phyloP scores from a whole-genome alignment of 2,113 vertebrate species.

The Mus spicilegus region DNA sequence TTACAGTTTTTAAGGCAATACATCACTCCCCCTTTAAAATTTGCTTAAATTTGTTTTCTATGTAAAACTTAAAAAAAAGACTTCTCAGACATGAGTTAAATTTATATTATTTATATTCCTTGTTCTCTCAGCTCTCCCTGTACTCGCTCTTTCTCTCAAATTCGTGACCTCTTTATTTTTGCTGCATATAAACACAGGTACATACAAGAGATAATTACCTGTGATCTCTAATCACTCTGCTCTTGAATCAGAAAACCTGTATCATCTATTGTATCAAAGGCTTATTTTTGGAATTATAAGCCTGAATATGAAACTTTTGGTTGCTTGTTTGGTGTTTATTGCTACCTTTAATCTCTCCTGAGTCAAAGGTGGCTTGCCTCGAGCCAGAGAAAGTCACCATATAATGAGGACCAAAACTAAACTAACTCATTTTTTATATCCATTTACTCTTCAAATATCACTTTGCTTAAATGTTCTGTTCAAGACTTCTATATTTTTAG shows the following conservation, averaged over 20 bases:
- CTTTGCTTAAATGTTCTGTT: not conserved
- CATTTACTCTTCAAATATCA: not conserved
- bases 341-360: not conserved
- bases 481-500: not conserved
- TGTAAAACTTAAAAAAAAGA: not conserved
- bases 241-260: not conserved
- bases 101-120: not conserved
- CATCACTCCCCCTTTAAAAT: not conserved
- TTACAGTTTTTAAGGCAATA: not conserved
- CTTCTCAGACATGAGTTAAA: not conserved
- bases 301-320: not conserved
- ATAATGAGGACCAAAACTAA: not conserved
- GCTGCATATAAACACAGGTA: not conserved
- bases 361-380: not conserved
- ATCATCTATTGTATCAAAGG: not conserved
- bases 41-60: not conserved
- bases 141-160: not conserved
- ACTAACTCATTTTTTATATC: not conserved
- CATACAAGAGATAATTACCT: not conserved
- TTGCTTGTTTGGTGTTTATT: conserved; percentile 15
- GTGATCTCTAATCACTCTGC: not conserved
- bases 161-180: not conserved
- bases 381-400: not conserved
- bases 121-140: not conserved
- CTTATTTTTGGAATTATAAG: conserved; percentile 7